phyloP scores from a whole-genome alignment of 1,140 invertebrate genomes.

The Acromyrmex echinatior region DNA sequence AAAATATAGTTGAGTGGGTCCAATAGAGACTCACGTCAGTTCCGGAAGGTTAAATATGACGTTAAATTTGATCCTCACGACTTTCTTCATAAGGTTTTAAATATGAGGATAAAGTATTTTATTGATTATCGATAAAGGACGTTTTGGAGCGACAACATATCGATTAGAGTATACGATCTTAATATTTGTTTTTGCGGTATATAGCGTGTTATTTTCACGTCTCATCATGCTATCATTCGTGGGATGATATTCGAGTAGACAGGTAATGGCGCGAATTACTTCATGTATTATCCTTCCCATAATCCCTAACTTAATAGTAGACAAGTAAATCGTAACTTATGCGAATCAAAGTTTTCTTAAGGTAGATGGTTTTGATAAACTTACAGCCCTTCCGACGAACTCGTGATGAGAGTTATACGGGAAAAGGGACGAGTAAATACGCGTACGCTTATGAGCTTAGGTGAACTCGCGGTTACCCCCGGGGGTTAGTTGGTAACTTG shows the following conservation, averaged over 20 bases:
- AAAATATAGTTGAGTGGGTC: too few relatives aligned
- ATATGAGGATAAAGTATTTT: neutral
- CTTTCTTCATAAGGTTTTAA: neutral
- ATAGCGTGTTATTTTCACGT: neutral
- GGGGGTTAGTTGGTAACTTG: constrained; percentile 83
- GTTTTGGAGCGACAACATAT: neutral
- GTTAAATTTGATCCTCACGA: neutral
- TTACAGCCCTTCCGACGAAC: constrained; percentile 47
- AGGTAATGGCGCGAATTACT: neutral
- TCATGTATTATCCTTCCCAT: neutral
- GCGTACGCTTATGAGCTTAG: constrained; percentile 77
- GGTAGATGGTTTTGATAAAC: constrained; percentile 44
- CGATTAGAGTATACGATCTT: neutral
- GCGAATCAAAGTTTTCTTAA: constrained; percentile 41
- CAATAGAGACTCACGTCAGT: too few relatives aligned
- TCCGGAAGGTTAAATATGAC: neutral
- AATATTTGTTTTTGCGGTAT: neutral
- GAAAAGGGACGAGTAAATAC: constrained; percentile 68
- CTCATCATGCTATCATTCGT: neutral
- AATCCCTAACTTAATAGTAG: neutral
- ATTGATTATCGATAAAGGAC: neutral
- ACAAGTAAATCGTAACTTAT: constrained; percentile 1
- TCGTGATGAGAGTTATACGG: constrained; percentile 69
- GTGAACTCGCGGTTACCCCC: constrained; percentile 83
- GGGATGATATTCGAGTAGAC: neutral